These are phyloP conservation scores for Salminus brasiliensis DNA, from an alignment of 2,113 vertebrate genomes.

Conservation along the genomic window DNA sequence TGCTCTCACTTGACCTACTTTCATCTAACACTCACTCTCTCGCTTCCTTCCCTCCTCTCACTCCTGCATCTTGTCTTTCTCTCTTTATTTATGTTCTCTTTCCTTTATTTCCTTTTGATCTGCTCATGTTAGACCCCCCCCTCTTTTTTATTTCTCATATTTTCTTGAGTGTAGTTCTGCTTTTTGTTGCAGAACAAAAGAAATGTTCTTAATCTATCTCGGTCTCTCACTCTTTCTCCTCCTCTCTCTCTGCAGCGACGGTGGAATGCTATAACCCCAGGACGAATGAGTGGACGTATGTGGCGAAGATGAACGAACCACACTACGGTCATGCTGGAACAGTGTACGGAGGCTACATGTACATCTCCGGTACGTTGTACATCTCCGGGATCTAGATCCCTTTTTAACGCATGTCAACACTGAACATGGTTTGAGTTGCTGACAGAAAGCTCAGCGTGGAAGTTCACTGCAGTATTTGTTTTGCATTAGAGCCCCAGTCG, in stretches of 20 bases:
- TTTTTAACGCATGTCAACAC: too few relatives aligned
- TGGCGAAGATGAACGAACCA: slow-evolving; percentile 98
- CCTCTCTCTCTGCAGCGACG: slow-evolving; percentile 79
- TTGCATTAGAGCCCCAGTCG: too few relatives aligned
- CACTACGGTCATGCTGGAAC: slow-evolving; percentile 98
- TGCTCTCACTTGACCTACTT: neutral
- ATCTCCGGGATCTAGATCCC: too few relatives aligned
- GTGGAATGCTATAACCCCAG: slow-evolving; percentile 98
- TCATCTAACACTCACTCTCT: neutral
- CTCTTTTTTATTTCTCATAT: slow-evolving; percentile 64
- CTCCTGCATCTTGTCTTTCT: neutral
- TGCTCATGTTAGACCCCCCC: slow-evolving; percentile 49
- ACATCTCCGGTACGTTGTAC: slow-evolving; percentile 51
- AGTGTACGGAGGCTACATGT: slow-evolving; percentile 96
- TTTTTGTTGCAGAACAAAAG: too few relatives aligned
- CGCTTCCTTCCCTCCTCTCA: neutral
- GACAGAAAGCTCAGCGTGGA: too few relatives aligned
- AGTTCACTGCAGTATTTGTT: too few relatives aligned
- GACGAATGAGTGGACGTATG: slow-evolving; percentile 97
- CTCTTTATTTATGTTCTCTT: slow-evolving; percentile 36
- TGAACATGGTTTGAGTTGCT: too few relatives aligned
- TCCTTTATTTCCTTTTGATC: slow-evolving; percentile 51
- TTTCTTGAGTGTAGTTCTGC: slow-evolving; percentile 31
- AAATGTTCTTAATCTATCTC: too few relatives aligned
- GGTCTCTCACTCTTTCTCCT: neutral